A percentile compares a stretch with the other conserved stretches of the same genome.
Evolutionary conservation across 2,797 vertebrate species (phyloP).

Genomic region (Champsocephalus gunnari): DNA sequence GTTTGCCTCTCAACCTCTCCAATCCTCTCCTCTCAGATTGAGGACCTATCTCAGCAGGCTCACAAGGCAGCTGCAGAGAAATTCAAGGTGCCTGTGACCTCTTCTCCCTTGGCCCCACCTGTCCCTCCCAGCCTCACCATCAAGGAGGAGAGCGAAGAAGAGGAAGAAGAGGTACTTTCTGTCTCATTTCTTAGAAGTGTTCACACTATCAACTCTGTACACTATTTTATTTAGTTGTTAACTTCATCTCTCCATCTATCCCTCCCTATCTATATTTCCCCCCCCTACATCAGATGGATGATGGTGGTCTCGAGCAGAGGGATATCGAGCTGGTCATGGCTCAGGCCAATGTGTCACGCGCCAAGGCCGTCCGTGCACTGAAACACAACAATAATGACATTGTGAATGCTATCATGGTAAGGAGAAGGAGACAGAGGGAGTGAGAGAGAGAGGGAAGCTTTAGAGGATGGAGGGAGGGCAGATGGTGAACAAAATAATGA

Average conservation of each 20-base stretch:
- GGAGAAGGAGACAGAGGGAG: constrained; percentile 5
- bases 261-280: constrained; percentile 8
- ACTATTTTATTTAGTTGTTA: background rate
- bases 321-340: constrained; percentile 99
- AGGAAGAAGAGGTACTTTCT: constrained; percentile 90
- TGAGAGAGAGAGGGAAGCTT: background rate
- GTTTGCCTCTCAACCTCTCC: background rate
- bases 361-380: constrained; percentile 93
- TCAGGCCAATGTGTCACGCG: constrained; percentile 95
- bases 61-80: constrained; percentile 98
- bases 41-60: constrained; percentile 97
- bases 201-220: background rate
- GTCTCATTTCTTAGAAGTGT: background rate
- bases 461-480: constrained; percentile 43
- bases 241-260: background rate
- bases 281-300: constrained; percentile 87
- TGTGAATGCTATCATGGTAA: constrained; percentile 98
- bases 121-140: constrained; percentile 88
- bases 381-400: constrained; percentile 99
- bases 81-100: constrained; percentile 95
- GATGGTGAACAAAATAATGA: constrained; percentile 69
- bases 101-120: constrained; percentile 88
- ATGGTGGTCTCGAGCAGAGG: constrained; percentile 92
- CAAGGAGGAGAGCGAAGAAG: constrained; percentile 94
- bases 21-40: constrained; percentile 84